phyloP scores from a whole-genome alignment of 35 echinoderm and acorn worm species.

The Anneissia japonica region DNA sequence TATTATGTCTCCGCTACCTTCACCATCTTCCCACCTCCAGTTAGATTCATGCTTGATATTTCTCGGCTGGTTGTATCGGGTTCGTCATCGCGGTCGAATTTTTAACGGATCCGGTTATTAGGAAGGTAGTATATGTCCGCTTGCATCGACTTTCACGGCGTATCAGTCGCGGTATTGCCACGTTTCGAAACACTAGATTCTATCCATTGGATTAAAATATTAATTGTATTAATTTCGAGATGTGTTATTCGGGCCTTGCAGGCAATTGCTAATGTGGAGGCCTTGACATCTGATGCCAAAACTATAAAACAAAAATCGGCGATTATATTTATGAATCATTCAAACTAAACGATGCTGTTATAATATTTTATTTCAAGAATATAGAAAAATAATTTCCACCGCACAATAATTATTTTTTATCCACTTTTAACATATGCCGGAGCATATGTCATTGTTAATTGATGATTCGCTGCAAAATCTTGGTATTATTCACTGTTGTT shows the following conservation, averaged over 20 bases:
- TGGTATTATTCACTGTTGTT: too few species aligned
- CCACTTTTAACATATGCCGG: background rate
- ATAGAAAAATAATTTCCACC: background rate
- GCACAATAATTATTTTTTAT: background rate
- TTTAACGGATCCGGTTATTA: background rate
- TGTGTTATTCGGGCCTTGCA: background rate
- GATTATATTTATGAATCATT: background rate
- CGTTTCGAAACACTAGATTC: background rate
- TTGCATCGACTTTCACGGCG: background rate
- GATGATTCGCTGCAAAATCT: too few species aligned
- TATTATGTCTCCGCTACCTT: background rate
- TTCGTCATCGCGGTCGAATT: background rate
- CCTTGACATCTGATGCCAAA: background rate
- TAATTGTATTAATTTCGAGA: background rate
- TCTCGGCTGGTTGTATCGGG: background rate
- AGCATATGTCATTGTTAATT: background rate
- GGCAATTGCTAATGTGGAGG: background rate
- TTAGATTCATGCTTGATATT: background rate
- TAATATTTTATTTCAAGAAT: background rate
- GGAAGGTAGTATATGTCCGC: background rate
- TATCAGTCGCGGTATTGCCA: background rate
- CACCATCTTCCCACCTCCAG: background rate
- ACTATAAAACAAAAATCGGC: background rate
- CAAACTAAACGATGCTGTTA: background rate
- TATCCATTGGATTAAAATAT: background rate